Evolutionary conservation across 2,797 vertebrate species (phyloP).

Genomic region (Schizothorax lantsangensis): DNA sequence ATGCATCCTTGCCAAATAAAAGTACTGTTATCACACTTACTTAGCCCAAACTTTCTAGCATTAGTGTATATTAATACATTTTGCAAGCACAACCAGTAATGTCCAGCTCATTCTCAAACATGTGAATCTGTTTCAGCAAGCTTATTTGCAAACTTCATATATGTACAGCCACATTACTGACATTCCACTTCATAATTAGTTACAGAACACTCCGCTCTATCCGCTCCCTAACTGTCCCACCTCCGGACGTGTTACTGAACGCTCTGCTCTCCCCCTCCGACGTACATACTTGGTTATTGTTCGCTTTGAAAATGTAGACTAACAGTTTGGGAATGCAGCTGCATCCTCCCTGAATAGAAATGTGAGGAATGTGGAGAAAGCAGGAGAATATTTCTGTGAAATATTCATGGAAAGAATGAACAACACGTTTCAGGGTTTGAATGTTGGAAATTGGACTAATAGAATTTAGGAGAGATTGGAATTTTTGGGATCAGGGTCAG

Average conservation of each 20-base stretch:
- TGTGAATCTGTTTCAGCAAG: background rate
- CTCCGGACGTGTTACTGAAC: background rate
- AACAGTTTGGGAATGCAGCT: conserved; percentile 55
- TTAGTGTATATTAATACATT: background rate
- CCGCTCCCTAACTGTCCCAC: background rate
- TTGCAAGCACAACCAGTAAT: background rate
- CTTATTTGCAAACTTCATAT: conserved; percentile 19
- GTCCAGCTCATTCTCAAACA: background rate
- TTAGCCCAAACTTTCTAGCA: background rate
- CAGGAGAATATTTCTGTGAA: background rate
- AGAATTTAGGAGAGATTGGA: background rate
- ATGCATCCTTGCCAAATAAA: background rate
- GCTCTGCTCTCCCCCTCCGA: conserved; percentile 11
- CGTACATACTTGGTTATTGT: conserved; percentile 19
- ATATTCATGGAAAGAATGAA: conserved; percentile 55
- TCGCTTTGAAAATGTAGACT: conserved; percentile 31
- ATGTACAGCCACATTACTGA: conserved; percentile 20
- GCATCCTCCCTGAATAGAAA: conserved; percentile 35
- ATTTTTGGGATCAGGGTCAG: conserved; percentile 2
- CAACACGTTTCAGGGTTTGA: conserved; percentile 11
- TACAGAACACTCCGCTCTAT: conserved; percentile 41
- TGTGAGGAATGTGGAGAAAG: conserved; percentile 28
- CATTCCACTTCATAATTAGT: conserved; percentile 28
- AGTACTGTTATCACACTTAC: too few species aligned
- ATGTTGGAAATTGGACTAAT: background rate